Conservation (phyloP, 2,113 vertebrate species). For the Buteo buteo region DNA sequence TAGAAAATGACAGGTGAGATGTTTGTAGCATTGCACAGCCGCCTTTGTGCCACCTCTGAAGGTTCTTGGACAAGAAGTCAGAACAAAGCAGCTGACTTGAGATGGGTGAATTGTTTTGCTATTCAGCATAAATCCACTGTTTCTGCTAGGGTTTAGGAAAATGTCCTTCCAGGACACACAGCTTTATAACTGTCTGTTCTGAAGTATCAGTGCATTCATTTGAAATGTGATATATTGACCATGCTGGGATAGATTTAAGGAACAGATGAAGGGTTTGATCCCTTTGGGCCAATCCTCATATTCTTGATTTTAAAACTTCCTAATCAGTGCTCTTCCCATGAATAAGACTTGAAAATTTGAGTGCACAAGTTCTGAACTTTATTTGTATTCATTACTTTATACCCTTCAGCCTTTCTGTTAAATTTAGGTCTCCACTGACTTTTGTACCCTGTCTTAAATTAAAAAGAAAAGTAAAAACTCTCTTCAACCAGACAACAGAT, state of each 20-base stretch:
- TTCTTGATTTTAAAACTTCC: neutral
- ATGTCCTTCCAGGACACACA: neutral
- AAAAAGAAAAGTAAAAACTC: neutral
- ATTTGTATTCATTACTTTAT: neutral
- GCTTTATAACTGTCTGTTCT: neutral
- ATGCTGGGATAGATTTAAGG: neutral
- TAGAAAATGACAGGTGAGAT: neutral
- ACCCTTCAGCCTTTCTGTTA: neutral
- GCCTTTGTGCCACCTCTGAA: neutral
- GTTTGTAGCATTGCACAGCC: neutral
- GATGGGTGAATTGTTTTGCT: neutral
- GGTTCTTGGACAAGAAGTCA: neutral
- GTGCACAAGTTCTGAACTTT: neutral
- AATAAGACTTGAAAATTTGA: neutral
- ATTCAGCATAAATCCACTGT: neutral
- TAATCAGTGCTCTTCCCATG: neutral
- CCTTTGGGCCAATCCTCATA: neutral
- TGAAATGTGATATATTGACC: neutral
- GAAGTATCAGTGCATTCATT: neutral
- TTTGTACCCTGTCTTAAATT: neutral
- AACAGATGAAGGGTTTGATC: neutral
- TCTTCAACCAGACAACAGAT: neutral
- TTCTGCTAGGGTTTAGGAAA: neutral
- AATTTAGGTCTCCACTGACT: neutral
- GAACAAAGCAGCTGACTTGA: neutral